Percentiles rank a stretch among this genome's conserved stretches.
These are phyloP conservation scores for Zingel zingel DNA, from an alignment of 2,113 vertebrate species.

Conservation along the genomic window DNA sequence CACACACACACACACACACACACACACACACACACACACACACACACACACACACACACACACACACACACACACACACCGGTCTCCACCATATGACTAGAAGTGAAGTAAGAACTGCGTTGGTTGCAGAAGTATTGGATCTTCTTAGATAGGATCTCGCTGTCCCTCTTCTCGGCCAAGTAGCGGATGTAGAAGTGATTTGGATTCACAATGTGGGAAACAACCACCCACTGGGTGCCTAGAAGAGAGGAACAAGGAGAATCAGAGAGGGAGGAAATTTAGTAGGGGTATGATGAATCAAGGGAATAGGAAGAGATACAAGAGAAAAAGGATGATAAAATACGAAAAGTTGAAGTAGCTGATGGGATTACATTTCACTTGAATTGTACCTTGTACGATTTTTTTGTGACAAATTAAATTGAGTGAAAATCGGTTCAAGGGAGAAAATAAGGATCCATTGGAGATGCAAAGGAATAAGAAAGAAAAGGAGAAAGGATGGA, in stretches of 20 bases:
- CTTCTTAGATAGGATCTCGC: conserved; percentile 80
- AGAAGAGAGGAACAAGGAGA: not conserved
- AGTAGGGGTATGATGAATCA: not conserved
- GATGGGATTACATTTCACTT: no score
- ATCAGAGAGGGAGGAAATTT: not conserved
- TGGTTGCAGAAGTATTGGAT: conserved; percentile 82
- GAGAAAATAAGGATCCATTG: no score
- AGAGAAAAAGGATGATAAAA: not conserved
- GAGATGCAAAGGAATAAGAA: no score
- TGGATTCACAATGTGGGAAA: conserved; percentile 90
- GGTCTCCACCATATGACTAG: conserved; percentile 83
- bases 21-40: conserved; percentile 14
- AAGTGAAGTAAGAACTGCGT: conserved; percentile 69
- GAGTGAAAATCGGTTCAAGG: no score
- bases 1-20: conserved; percentile 75
- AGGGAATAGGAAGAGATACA: not conserved
- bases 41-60: conserved; percentile 5
- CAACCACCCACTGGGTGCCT: conserved; percentile 85
- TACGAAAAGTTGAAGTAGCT: no score
- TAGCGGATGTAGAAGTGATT: conserved; percentile 91
- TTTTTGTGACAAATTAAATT: no score
- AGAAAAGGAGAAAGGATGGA: no score
- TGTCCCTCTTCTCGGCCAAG: conserved; percentile 82
- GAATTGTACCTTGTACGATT: no score
- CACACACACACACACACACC: conserved; percentile 78